phyloP scores from a whole-genome alignment of 2,797 vertebrate genomes.

The Pseudochirops cupreus region DNA sequence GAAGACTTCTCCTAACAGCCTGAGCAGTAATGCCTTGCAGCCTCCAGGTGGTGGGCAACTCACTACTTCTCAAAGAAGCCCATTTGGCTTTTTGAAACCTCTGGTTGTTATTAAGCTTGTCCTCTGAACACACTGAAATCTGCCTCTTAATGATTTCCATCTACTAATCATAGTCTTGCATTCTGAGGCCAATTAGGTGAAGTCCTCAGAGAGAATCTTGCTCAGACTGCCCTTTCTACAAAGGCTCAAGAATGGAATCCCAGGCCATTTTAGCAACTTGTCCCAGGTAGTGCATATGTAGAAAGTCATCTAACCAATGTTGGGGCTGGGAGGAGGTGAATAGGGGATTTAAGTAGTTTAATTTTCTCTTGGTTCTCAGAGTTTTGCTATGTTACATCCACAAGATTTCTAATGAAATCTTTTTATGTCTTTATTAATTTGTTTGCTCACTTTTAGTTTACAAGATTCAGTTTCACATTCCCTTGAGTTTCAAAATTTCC shows the following conservation, averaged over 20 bases:
- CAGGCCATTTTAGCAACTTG: neutral
- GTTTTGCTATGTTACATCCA: neutral
- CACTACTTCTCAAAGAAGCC: neutral
- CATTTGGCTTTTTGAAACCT: neutral
- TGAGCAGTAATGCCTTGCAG: neutral
- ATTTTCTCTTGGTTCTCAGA: neutral
- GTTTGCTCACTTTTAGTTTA: too few species aligned
- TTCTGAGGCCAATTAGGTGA: neutral
- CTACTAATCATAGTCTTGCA: neutral
- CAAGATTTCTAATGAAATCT: constrained; percentile 33
- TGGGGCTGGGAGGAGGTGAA: neutral
- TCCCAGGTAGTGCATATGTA: neutral
- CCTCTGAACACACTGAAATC: neutral
- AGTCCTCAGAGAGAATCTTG: neutral
- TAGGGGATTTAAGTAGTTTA: constrained; percentile 23
- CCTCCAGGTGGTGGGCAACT: neutral
- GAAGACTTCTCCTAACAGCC: neutral
- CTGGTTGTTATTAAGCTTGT: neutral
- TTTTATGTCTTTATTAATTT: too few species aligned
- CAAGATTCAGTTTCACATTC: too few species aligned
- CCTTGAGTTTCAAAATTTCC: too few species aligned
- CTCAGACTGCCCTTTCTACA: neutral
- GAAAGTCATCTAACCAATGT: constrained; percentile 8
- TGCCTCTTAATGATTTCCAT: neutral
- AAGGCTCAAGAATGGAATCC: neutral